These are phyloP conservation scores for Herpetotheres cachinnans DNA, from an alignment of 2,113 vertebrate genomes.

Conservation along the genomic window DNA sequence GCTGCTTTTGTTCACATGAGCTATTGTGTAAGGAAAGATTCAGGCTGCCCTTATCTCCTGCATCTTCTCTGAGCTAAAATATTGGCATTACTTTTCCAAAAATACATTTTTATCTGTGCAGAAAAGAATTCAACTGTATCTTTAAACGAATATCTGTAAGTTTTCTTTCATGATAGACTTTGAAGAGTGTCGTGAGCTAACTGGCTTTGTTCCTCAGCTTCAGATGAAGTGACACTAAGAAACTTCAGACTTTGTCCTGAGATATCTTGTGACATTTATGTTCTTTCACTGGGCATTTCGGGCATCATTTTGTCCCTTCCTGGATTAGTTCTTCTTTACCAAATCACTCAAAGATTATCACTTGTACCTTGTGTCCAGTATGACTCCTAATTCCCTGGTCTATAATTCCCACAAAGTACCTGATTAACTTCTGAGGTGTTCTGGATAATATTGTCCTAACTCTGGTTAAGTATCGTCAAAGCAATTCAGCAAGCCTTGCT, in stretches of 20 bases:
- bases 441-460: neutral
- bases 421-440: constrained; percentile 21
- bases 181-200: neutral
- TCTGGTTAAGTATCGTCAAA: neutral
- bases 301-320: neutral
- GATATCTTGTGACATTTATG: neutral
- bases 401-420: neutral
- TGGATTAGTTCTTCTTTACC: neutral
- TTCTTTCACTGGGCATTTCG: neutral
- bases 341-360: neutral
- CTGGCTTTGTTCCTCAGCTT: neutral
- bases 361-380: neutral
- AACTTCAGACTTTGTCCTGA: neutral
- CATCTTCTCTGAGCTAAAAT: neutral
- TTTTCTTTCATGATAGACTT: neutral
- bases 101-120: neutral
- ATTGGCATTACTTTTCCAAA: neutral
- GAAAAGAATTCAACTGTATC: neutral
- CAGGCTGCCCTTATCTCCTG: neutral
- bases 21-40: neutral
- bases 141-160: neutral
- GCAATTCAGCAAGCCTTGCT: neutral
- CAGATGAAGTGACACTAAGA: neutral
- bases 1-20: neutral
- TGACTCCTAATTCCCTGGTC: neutral